Conservation (phyloP, 2,797 vertebrate genomes). For the Melanotaenia trifasciata region DNA sequence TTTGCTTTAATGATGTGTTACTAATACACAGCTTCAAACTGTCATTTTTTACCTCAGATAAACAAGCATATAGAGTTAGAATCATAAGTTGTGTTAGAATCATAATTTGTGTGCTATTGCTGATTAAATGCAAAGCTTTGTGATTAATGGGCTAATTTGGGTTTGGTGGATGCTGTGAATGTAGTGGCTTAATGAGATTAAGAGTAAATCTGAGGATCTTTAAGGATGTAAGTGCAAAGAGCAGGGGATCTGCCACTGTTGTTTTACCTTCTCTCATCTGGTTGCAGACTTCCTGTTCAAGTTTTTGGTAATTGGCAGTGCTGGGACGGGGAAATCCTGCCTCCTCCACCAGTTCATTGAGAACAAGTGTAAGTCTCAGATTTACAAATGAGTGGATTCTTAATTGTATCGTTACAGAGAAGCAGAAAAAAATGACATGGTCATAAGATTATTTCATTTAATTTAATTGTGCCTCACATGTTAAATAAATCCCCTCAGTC, state of each 20-base stretch:
- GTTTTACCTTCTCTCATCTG: conserved; percentile 41
- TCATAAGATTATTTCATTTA: conserved; percentile 4
- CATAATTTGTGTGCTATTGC: too few species aligned
- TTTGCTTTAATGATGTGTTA: conserved; percentile 26
- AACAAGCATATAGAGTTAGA: conserved; percentile 40
- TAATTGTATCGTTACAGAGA: conserved; percentile 2
- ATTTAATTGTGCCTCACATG: background rate
- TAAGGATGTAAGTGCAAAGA: conserved; percentile 26
- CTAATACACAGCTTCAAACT: conserved; percentile 3
- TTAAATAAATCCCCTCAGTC: conserved; percentile 1
- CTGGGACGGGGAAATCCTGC: conserved; percentile 94
- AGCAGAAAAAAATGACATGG: background rate
- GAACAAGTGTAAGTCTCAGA: conserved; percentile 89
- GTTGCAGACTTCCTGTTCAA: conserved; percentile 95
- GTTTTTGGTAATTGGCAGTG: conserved; percentile 96
- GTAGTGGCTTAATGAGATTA: conserved; percentile 59
- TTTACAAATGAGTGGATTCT: background rate
- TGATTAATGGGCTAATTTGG: conserved; percentile 58
- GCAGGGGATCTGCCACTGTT: conserved; percentile 26
- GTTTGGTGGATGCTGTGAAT: conserved; percentile 37
- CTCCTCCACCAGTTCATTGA: conserved; percentile 97
- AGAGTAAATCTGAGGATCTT: conserved; percentile 47
- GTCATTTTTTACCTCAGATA: conserved; percentile 23
- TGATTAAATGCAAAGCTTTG: conserved; percentile 33
- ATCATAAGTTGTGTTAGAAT: conserved; percentile 11